phyloP scores from a whole-genome alignment of 2,113 vertebrate species.

The Cinclus mexicanus region DNA sequence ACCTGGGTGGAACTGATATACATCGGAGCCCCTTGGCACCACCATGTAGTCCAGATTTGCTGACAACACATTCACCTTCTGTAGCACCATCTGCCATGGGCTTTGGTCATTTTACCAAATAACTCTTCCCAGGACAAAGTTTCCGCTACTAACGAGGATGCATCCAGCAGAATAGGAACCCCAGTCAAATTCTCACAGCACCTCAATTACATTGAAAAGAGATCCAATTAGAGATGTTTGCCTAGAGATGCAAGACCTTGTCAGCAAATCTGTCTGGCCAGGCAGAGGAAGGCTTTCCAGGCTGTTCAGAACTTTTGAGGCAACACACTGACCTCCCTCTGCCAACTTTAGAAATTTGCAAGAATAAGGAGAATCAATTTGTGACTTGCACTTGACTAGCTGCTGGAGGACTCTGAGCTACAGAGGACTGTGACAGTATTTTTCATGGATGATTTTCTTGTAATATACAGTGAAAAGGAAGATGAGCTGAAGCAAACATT shows the following conservation, averaged over 20 bases:
- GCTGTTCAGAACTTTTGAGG: not conserved
- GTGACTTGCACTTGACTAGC: not conserved
- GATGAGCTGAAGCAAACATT: not conserved
- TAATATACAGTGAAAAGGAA: not conserved
- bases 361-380: not conserved
- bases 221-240: not conserved
- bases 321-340: accelerated
- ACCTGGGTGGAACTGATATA: not conserved
- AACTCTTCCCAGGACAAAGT: not conserved
- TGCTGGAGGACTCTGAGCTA: not conserved
- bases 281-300: not conserved
- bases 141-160: not conserved
- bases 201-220: not conserved
- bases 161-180: not conserved
- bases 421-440: not conserved
- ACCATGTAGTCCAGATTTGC: not conserved
- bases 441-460: not conserved
- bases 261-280: not conserved
- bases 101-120: not conserved
- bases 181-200: not conserved
- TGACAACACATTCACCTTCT: not conserved
- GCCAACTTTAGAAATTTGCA: not conserved
- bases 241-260: not conserved
- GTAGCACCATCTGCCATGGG: not conserved
- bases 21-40: not conserved